Evolutionary conservation across 1,140 invertebrate genomes (phyloP), one percentile per base, ranked within the genome.

Genomic region (Hydropsyche tenuis): DNA sequence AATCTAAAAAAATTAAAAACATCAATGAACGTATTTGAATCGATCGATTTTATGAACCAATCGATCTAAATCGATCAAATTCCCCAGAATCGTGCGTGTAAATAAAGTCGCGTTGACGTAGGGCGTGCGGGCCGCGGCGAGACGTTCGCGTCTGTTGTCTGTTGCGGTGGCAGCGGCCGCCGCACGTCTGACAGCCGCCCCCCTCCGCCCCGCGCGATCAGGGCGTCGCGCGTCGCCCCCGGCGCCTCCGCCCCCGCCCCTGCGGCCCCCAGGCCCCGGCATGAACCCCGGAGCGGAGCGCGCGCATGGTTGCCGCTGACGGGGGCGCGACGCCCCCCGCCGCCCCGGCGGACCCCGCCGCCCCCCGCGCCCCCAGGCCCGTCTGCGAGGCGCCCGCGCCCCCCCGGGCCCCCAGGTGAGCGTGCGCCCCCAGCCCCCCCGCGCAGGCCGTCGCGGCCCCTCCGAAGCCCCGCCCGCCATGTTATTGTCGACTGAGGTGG

Each of bases 311-410:
- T 11, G 37, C 37, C 37, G n/a, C 63, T 18, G 63, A 14, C 63
- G 37, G 25, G 12, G 63, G 14, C 42, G 65, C 65, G 30, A 23
- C 30, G 11, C 25, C 63, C n/a, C 65, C 20, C 42, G 18, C 65
- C 14, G 45, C 42, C 14, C 11, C 65, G 45, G 42, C 20, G 42
- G 20, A 6, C 20, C 20, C 65, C 7, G 25, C 2, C 6, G 42
- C 42, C 42, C 30, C 25, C n/a, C 18, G 65, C 42, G n/a, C 42
- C 65, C 12, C 65, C 65, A 42, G 42, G 20, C 18, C 42, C 42
- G n/a, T 16, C 65, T 4, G 42, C 65, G 65, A 37, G 20, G n/a
- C 65, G 11, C 2, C 11, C 27, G 4, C 20, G 18, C 23, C 30
- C 16, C 42, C 12, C 37, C 42, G 22, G 27, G 11, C 6, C 14